Percentiles rank a stretch among this genome's conserved stretches.
phyloP scores from a whole-genome alignment of 2,113 vertebrate genomes.

The Castor canadensis region DNA sequence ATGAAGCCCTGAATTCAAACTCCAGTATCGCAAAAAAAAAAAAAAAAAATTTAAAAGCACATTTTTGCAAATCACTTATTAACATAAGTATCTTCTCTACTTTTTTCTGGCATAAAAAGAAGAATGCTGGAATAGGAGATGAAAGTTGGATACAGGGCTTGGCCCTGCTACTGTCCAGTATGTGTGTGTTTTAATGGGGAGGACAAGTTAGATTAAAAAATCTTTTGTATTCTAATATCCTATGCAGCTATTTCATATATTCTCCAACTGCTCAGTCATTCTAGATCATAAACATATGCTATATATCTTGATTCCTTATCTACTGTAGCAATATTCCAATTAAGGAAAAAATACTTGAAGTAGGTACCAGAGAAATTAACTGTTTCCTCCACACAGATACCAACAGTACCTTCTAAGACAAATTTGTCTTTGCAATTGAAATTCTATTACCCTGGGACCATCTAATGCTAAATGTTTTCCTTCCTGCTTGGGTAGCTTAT shows the following conservation, averaged over 20 bases:
- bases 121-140: background rate
- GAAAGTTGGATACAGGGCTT: slow-evolving; percentile 32
- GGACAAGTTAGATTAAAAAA: background rate
- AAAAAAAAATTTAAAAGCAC: no score
- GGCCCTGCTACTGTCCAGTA: background rate
- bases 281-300: background rate
- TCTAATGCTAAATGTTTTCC: slow-evolving; percentile 48
- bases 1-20: no score
- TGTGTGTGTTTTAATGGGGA: background rate
- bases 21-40: no score
- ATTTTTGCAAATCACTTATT: background rate
- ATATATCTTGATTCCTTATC: background rate
- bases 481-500: slow-evolving; percentile 57
- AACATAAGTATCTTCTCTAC: background rate
- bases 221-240: slow-evolving; percentile 6
- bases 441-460: slow-evolving; percentile 29
- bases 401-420: slow-evolving; percentile 24
- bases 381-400: slow-evolving; percentile 12
- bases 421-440: slow-evolving; percentile 54
- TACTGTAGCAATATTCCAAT: slow-evolving; percentile 23
- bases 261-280: background rate
- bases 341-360: slow-evolving; percentile 38
- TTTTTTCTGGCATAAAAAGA: slow-evolving; percentile 24
- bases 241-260: background rate
- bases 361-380: background rate